These are phyloP conservation scores for Drosophila emarginata DNA, from an alignment of 2,888 invertebrate species.

Conservation along the genomic window DNA sequence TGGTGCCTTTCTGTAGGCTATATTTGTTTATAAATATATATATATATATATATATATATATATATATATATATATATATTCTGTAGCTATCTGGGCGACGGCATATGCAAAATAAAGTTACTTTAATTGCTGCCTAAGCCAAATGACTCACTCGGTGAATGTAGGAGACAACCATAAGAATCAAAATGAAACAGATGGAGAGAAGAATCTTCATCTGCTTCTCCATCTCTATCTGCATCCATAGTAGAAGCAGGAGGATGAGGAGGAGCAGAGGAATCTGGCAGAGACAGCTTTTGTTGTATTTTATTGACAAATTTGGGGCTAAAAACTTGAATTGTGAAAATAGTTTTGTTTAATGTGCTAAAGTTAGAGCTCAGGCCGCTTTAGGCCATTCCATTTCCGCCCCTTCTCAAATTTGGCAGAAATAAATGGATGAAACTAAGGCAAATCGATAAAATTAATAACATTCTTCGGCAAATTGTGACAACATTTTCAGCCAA, in stretches of 20 bases:
- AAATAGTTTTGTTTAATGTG: constrained; percentile 4
- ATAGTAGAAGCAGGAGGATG: background rate
- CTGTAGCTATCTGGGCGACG: background rate
- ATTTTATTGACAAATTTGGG: constrained; percentile 14
- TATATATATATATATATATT: too few relatives aligned
- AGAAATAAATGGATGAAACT: background rate
- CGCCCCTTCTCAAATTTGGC: background rate
- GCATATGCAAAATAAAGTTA: constrained; percentile 45
- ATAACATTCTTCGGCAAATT: background rate
- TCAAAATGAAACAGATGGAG: background rate
- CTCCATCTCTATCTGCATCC: background rate
- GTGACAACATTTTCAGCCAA: background rate
- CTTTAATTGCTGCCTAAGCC: constrained; percentile 51
- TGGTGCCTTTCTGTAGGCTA: constrained; percentile 1
- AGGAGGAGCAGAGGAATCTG: background rate
- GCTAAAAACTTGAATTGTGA: background rate
- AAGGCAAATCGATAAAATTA: background rate
- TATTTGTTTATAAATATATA: too few relatives aligned
- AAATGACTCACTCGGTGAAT: constrained; percentile 30
- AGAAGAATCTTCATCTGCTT: too few relatives aligned
- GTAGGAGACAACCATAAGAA: too few relatives aligned
- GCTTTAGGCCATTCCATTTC: background rate
- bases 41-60: too few relatives aligned
- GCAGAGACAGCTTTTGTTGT: background rate
- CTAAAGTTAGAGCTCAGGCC: background rate